phyloP scores from a whole-genome alignment of 2,797 vertebrate genomes.

The Pelochelys cantorii region DNA sequence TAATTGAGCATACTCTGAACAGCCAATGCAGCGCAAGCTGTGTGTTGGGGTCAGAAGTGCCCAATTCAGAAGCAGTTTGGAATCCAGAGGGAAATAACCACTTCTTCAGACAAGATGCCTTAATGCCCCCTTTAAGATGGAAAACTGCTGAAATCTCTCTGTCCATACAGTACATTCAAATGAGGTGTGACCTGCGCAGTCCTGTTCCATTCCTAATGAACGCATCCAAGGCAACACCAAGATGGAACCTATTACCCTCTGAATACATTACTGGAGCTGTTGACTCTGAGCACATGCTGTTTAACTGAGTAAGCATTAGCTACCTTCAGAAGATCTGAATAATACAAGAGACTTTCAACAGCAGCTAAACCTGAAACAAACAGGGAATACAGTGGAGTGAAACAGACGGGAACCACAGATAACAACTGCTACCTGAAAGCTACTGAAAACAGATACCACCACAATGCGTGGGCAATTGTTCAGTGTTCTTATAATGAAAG shows the following conservation, averaged over 20 bases:
- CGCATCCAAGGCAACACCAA: not conserved
- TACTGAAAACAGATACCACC: not conserved
- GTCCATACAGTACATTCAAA: accelerated
- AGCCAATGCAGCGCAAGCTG: not conserved
- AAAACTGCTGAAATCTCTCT: not conserved
- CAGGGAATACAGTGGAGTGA: not conserved
- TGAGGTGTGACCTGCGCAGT: not conserved
- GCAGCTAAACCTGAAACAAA: not conserved
- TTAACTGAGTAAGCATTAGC: not conserved
- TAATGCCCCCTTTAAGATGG: not conserved
- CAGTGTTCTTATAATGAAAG: too few relatives aligned
- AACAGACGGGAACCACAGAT: not conserved
- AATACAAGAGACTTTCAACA: not conserved
- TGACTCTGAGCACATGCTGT: not conserved
- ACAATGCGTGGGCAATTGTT: not conserved
- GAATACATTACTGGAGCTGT: accelerated
- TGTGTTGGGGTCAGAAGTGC: conserved; percentile 19
- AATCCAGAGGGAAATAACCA: accelerated
- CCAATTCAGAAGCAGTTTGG: not conserved
- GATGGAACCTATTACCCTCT: not conserved
- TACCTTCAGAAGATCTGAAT: not conserved
- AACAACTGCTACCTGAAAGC: not conserved
- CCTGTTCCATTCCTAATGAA: accelerated
- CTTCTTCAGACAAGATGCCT: not conserved
- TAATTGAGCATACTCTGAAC: conserved; percentile 18